Conservation (phyloP, 1,140 invertebrate species). For the Listronotus bonariensis region DNA sequence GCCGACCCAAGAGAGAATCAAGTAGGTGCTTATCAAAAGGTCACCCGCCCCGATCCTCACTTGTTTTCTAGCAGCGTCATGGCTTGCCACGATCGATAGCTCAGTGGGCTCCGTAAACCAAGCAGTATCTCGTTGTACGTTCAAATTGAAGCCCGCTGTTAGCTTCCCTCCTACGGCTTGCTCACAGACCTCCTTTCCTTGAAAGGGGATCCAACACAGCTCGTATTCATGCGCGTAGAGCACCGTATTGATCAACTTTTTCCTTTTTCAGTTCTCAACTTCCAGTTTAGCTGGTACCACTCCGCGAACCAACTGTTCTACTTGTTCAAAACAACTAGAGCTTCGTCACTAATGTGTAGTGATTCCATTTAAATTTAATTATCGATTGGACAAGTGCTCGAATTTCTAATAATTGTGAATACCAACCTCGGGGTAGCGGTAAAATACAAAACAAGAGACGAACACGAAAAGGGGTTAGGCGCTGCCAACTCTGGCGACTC, state of each 20-base stretch:
- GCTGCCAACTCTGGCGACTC: background rate
- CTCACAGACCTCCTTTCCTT: slow-evolving; percentile 30
- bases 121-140: slow-evolving; percentile 9
- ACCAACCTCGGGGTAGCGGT: background rate
- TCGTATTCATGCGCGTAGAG: slow-evolving; percentile 30
- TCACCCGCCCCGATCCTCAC: slow-evolving; percentile 33
- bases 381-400: background rate
- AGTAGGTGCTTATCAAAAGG: slow-evolving; percentile 39
- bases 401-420: background rate
- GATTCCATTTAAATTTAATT: background rate
- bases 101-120: slow-evolving; percentile 26
- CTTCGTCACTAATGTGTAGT: too few species aligned
- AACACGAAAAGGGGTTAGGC: slow-evolving; percentile 3
- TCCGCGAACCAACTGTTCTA: slow-evolving; percentile 16
- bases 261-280: slow-evolving; percentile 26
- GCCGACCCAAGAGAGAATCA: slow-evolving; percentile 34
- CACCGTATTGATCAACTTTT: slow-evolving; percentile 32
- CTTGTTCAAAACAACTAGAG: too few species aligned
- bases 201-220: slow-evolving; percentile 33
- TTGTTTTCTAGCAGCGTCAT: slow-evolving; percentile 20
- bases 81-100: slow-evolving; percentile 32
- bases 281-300: slow-evolving; percentile 30
- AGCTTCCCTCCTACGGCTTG: slow-evolving; percentile 2
- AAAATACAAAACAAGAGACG: background rate
- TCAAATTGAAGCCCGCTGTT: background rate